These are phyloP conservation scores for Gnathonemus longibarbis DNA, from an alignment of 2,113 vertebrate species.

Conservation along the genomic window DNA sequence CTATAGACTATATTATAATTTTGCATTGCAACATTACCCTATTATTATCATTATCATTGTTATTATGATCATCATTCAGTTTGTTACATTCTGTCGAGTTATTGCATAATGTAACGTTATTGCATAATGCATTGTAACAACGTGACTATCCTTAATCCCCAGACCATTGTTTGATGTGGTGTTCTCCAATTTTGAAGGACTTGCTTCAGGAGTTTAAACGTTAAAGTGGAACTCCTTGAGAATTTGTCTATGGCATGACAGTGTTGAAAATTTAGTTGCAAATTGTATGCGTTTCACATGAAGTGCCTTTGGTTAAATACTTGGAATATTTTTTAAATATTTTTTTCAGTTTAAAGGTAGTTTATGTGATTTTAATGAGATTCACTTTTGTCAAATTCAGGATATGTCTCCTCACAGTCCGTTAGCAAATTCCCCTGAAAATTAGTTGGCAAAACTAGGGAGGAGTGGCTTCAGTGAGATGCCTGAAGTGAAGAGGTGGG, in stretches of 20 bases:
- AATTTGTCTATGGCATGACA: slow-evolving; percentile 58
- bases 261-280: slow-evolving; percentile 66
- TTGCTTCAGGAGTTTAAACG: slow-evolving; percentile 53
- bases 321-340: background rate
- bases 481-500: background rate
- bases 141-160: slow-evolving; percentile 60
- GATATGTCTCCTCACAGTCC: background rate
- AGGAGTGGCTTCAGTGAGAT: background rate
- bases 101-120: background rate
- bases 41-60: background rate
- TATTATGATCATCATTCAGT: background rate
- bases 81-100: background rate
- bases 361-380: background rate
- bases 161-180: slow-evolving; percentile 53
- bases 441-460: background rate
- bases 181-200: slow-evolving; percentile 50
- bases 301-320: slow-evolving; percentile 79
- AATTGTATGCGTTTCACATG: slow-evolving; percentile 79
- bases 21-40: background rate
- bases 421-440: background rate
- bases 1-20: background rate
- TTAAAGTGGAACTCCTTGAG: background rate
- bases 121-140: background rate
- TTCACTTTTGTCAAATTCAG: background rate
- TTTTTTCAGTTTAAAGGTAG: background rate